phyloP scores from a whole-genome alignment of 1,140 invertebrate genomes.

The Augochlora pura region DNA sequence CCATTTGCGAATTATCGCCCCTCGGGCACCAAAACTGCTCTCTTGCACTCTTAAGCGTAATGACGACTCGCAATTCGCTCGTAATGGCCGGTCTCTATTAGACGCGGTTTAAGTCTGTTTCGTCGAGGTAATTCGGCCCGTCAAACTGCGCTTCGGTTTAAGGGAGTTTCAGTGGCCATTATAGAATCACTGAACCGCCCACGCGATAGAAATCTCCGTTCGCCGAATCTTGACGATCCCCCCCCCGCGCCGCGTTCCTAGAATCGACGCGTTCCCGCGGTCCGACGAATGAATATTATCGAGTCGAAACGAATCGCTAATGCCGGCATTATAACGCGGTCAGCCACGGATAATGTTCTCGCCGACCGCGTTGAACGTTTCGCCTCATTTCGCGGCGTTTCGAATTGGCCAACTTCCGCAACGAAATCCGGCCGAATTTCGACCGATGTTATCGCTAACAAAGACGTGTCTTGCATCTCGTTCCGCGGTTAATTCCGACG shows the following conservation, averaged over 20 bases:
- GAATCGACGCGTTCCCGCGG: background rate
- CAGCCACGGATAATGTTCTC: constrained; percentile 4
- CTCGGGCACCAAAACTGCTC: constrained; percentile 56
- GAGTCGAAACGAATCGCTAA: background rate
- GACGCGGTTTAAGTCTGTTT: constrained; percentile 38
- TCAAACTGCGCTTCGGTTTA: background rate
- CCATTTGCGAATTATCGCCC: constrained; percentile 62
- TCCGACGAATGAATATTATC: background rate
- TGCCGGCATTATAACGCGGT: background rate
- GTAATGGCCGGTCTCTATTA: constrained; percentile 58
- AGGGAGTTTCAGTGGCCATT: background rate
- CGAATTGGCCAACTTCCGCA: background rate
- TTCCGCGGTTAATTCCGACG: background rate
- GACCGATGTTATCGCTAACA: background rate
- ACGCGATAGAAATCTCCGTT: constrained; percentile 2
- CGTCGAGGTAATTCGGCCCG: background rate
- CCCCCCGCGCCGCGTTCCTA: background rate
- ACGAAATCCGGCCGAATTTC: constrained; percentile 5
- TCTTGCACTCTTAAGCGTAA: constrained; percentile 58
- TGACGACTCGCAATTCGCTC: constrained; percentile 55
- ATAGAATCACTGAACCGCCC: constrained; percentile 5
- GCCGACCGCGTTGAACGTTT: background rate
- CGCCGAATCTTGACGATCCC: background rate
- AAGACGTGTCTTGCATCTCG: constrained; percentile 5
- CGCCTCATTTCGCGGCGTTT: background rate